Percentiles rank a stretch among this genome's conserved stretches.
Conservation (phyloP, 2,113 vertebrate genomes). For the Geococcyx californianus region DNA sequence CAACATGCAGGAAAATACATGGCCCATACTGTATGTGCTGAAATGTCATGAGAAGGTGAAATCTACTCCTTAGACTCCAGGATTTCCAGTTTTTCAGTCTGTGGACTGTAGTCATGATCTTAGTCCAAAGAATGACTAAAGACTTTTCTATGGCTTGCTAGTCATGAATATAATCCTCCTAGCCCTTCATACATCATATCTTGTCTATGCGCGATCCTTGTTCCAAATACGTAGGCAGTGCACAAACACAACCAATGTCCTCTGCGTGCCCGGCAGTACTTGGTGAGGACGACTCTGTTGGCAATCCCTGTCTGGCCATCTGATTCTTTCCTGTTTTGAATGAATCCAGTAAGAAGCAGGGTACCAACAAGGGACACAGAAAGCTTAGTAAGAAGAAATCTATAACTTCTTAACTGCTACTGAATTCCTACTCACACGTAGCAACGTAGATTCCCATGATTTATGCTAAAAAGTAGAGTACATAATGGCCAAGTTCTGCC, state of each 20-base stretch:
- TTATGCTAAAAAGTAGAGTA: not conserved
- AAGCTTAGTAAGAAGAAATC: not conserved
- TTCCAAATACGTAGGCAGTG: not conserved
- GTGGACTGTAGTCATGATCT: not conserved
- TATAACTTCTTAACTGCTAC: not conserved
- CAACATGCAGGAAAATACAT: not conserved
- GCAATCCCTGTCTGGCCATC: not conserved
- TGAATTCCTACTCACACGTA: not conserved
- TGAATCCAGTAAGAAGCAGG: not conserved
- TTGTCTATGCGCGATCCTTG: not conserved
- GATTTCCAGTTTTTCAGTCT: not conserved
- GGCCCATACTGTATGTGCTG: not conserved
- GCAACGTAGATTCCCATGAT: not conserved
- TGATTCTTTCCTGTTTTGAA: not conserved
- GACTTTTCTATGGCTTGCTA: not conserved
- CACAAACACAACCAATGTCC: too few relatives aligned
- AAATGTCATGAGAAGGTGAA: not conserved
- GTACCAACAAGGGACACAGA: not conserved
- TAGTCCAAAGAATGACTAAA: not conserved
- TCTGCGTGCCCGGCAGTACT: not conserved
- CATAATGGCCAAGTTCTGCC: not conserved
- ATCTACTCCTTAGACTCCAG: not conserved
- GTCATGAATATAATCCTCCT: not conserved
- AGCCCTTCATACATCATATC: not conserved
- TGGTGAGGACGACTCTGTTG: not conserved